Evolutionary conservation across 2,797 vertebrate species (phyloP).

Genomic region (Anas bahamensis): DNA sequence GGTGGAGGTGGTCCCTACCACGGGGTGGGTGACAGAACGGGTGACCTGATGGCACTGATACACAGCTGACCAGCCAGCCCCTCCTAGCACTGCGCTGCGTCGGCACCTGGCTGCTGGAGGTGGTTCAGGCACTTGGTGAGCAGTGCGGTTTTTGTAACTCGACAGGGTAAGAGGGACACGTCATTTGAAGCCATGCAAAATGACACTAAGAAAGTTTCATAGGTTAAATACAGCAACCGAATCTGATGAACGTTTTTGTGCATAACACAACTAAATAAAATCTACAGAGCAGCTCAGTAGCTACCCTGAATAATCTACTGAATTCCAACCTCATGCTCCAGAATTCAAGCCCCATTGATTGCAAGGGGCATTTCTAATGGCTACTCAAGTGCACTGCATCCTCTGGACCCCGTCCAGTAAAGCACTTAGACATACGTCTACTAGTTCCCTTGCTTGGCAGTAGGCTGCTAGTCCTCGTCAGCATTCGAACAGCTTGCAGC

Average conservation of each 20-base stretch:
- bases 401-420: not conserved
- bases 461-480: not conserved
- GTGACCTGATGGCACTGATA: not conserved
- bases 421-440: not conserved
- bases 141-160: accelerated
- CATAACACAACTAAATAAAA: not conserved
- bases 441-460: not conserved
- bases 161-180: accelerated
- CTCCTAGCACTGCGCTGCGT: not conserved
- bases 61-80: not conserved
- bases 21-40: not conserved
- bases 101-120: not conserved
- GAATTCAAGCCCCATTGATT: not conserved
- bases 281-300: not conserved
- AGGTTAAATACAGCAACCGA: not conserved
- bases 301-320: not conserved
- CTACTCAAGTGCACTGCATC: not conserved
- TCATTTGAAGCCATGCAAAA: not conserved
- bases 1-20: not conserved
- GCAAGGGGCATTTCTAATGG: not conserved
- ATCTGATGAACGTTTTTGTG: not conserved
- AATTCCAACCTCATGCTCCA: not conserved
- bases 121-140: not conserved
- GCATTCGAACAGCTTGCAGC: not conserved
- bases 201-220: not conserved